These are phyloP conservation scores for Odontomyia ornata DNA, from an alignment of 2,888 invertebrate species.

Conservation along the genomic window DNA sequence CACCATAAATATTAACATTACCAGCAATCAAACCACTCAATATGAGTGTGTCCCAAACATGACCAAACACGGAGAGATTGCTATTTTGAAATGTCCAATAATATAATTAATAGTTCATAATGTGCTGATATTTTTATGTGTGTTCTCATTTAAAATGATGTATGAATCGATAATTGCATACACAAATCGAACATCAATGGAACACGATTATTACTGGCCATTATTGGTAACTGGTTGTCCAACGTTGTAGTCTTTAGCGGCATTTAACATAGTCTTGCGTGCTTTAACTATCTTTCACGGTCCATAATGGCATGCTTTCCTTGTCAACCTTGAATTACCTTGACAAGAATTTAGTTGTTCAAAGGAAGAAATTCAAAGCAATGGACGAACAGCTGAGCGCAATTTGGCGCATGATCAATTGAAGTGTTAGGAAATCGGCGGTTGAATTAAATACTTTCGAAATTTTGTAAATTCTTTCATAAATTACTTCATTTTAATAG, in stretches of 20 bases:
- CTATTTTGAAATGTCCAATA: slow-evolving; percentile 7
- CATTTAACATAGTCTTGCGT: background rate
- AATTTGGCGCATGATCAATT: too few relatives aligned
- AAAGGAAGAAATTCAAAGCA: too few relatives aligned
- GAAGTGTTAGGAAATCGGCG: too few relatives aligned
- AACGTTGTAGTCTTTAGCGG: background rate
- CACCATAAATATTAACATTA: slow-evolving; percentile 8
- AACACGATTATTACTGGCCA: background rate
- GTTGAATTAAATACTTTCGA: too few relatives aligned
- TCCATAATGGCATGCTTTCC: background rate
- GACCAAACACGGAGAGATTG: background rate
- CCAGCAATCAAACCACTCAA: background rate
- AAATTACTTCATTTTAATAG: too few relatives aligned
- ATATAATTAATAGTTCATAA: slow-evolving; percentile 15
- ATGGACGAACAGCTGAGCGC: too few relatives aligned
- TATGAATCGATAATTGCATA: slow-evolving; percentile 22
- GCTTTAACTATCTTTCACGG: background rate
- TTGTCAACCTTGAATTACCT: slow-evolving; percentile 14
- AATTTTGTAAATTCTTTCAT: too few relatives aligned
- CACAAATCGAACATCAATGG: background rate
- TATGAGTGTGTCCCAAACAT: background rate
- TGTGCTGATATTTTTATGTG: slow-evolving; percentile 11
- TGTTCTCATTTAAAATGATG: slow-evolving; percentile 32
- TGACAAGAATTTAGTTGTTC: slow-evolving; percentile 12
- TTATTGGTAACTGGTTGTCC: background rate